Evolutionary conservation across 2,113 vertebrate species (phyloP), one percentile per base, ranked within the genome.

Genomic region (Falcunculus frontatus): DNA sequence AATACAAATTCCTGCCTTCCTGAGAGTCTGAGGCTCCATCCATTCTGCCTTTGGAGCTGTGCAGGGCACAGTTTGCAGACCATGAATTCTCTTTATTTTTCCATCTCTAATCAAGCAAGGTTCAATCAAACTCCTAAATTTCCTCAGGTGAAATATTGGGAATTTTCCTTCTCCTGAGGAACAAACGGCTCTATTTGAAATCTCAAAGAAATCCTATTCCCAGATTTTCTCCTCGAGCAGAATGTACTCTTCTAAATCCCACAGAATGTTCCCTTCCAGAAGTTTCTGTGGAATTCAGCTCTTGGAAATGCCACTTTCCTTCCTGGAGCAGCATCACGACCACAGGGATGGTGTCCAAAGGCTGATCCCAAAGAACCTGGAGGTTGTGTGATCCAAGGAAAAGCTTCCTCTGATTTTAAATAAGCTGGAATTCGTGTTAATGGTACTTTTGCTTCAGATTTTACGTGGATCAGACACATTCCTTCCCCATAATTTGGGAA

Each of bases 231-330:
- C 39, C 57, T 49, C 0, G 1, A 91, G 52, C 8, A 1, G n/a
- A 65, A 72, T 55, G 63, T 59, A 44, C 81, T 80, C 59, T 56
- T 70, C 16, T 5, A 81, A 80, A 86, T 84, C 88, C 72, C 53
- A 32, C 44, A 55, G 63, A 77, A 80, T 37, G 16, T 84, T 95
- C 53, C 52, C 33, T 91, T 93, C 84, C 44, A 87, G 84, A 76
- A 37, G 39, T 59, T 93, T 86, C 72, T 75, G n/a, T 90, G 82
- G 89, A 68, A 87, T 84, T 82, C 53, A 77, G 59, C 35, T 93
- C 90, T 65, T 92, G 90, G 95, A 93, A 87, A 78, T 88, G 69
- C 35, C 74, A 25, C 64, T 76, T 84, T 44, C 57, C 64, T 84
- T 72, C 52, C 86, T 72, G 81, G 67, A 89, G 46, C 50, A 3